Percentiles rank a stretch among this genome's conserved stretches.
These are phyloP conservation scores for Stenolophus ochropezus DNA, from an alignment of 2,888 invertebrate species.

Conservation along the genomic window DNA sequence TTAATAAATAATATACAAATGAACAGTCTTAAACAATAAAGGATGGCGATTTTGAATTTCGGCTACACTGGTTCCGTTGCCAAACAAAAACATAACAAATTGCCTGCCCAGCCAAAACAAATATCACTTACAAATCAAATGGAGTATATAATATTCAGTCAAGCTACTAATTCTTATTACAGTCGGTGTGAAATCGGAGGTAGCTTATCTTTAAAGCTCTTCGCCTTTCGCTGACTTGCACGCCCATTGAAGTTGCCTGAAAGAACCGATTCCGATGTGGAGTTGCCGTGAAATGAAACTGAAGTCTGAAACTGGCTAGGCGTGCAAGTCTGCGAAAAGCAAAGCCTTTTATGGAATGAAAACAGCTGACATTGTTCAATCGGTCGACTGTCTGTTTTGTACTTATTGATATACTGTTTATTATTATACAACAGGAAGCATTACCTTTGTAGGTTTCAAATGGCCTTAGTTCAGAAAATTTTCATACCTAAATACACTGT, in stretches of 20 bases:
- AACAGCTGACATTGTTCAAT: conserved; percentile 68
- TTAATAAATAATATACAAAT: conserved; percentile 61
- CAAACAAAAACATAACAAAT: neutral
- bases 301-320: neutral
- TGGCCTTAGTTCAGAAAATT: conserved; percentile 54
- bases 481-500: conserved; percentile 36
- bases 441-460: conserved; percentile 65
- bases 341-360: conserved; percentile 55
- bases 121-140: neutral
- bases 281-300: too few species aligned
- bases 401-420: conserved; percentile 72
- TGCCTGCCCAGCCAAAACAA: neutral
- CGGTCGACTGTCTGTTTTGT: conserved; percentile 70
- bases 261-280: too few species aligned
- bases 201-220: neutral
- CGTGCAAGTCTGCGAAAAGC: neutral
- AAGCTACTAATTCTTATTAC: neutral
- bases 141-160: neutral
- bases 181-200: neutral
- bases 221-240: neutral
- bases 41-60: neutral
- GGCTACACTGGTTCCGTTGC: neutral
- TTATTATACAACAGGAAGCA: conserved; percentile 71
- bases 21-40: conserved; percentile 61
- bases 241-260: too few species aligned